These are phyloP conservation scores for Minunthozetes semirufus DNA, from an alignment of 2,888 invertebrate species.

Conservation along the genomic window DNA sequence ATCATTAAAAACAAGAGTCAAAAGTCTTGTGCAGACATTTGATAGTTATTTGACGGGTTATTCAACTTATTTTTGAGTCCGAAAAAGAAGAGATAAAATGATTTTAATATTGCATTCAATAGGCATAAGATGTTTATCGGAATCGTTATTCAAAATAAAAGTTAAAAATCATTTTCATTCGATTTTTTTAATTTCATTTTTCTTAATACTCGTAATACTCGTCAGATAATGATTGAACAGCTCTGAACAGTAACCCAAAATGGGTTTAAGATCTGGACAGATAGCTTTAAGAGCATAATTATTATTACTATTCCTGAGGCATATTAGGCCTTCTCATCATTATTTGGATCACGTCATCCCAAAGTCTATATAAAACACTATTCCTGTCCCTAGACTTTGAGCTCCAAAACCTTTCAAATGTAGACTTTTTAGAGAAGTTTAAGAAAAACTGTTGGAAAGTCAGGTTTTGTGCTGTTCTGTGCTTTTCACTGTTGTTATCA, in stretches of 20 bases:
- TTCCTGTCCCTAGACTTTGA: background rate
- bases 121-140: conserved; percentile 10
- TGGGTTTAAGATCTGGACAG: conserved; percentile 8
- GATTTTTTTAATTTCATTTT: conserved; percentile 13
- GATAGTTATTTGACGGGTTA: conserved; percentile 5
- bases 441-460: too few relatives aligned
- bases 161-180: conserved; percentile 7
- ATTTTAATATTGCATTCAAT: background rate
- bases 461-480: too few relatives aligned
- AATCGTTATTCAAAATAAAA: background rate
- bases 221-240: conserved; percentile 7
- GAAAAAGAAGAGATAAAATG: background rate
- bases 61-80: background rate
- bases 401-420: background rate
- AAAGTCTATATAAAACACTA: background rate
- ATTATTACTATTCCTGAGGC: conserved; percentile 25
- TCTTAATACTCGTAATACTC: conserved; percentile 4
- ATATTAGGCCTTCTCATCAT: conserved; percentile 21
- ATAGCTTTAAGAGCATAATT: conserved; percentile 17
- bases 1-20: background rate
- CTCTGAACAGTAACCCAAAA: conserved; percentile 8
- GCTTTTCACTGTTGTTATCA: too few relatives aligned
- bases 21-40: background rate
- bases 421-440: background rate
- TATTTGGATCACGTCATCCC: conserved; percentile 8